These are phyloP conservation scores for Apostichopus parvimensis DNA, from an alignment of 35 echinoderm and acorn worm genomes.

Conservation along the genomic window DNA sequence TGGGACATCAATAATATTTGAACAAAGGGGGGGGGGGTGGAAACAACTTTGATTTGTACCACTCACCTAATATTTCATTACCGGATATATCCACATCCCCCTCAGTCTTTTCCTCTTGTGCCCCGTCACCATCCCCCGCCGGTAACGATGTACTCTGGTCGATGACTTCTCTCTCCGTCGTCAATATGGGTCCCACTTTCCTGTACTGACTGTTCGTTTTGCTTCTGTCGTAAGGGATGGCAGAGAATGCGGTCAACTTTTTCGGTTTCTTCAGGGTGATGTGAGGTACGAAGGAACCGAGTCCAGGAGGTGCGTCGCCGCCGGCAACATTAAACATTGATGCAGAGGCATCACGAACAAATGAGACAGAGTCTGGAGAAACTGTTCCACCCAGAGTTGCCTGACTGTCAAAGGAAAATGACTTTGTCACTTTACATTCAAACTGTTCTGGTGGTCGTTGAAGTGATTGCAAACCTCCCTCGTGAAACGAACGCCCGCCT, in stretches of 20 bases:
- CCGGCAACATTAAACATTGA: neutral
- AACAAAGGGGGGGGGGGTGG: too few relatives aligned
- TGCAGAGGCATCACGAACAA: neutral
- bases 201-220: neutral
- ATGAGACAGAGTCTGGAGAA: neutral
- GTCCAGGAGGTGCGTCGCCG: neutral
- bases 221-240: constrained; percentile 27
- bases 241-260: constrained; percentile 9
- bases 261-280: constrained; percentile 8
- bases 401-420: constrained; percentile 25
- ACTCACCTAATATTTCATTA: neutral
- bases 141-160: neutral
- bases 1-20: too few relatives aligned
- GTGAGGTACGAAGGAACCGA: constrained; percentile 8
- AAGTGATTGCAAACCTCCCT: neutral
- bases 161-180: neutral
- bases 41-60: neutral
- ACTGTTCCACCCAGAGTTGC: neutral
- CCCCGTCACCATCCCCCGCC: neutral
- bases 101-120: neutral
- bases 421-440: neutral
- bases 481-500: neutral
- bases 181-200: neutral
- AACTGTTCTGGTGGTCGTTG: neutral
- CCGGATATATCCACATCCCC: neutral